A percentile compares a stretch with the other conserved stretches of the same genome.
Conservation (phyloP, 2,888 invertebrate genomes). For the Empis livida region DNA sequence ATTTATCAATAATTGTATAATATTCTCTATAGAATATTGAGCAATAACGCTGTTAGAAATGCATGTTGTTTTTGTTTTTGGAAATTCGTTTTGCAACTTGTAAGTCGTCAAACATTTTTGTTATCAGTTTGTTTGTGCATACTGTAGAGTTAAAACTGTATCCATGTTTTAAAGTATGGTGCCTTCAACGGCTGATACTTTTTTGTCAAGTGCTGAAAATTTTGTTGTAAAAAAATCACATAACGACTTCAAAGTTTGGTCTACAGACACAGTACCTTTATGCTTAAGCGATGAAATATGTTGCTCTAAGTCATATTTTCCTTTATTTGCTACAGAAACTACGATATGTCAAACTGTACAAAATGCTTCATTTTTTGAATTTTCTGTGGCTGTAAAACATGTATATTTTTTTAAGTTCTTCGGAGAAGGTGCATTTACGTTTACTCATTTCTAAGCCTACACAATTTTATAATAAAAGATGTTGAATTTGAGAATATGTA, state of each 20-base stretch:
- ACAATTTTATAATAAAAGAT: too few species aligned
- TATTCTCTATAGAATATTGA: not conserved
- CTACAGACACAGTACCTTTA: too few species aligned
- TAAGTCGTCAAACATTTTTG: not conserved
- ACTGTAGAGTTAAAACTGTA: not conserved
- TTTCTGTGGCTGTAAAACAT: too few species aligned
- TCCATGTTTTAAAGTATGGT: not conserved
- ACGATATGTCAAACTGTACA: not conserved
- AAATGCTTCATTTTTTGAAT: not conserved
- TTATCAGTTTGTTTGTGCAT: not conserved
- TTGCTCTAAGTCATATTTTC: not conserved
- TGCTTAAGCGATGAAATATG: not conserved
- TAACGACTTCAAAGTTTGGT: not conserved
- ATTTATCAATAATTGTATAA: not conserved
- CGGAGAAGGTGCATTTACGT: too few species aligned
- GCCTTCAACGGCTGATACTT: not conserved
- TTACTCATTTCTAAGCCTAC: too few species aligned
- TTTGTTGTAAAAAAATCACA: not conserved
- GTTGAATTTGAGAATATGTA: too few species aligned
- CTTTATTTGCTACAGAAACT: not conserved
- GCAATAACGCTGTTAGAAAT: not conserved
- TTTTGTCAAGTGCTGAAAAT: not conserved
- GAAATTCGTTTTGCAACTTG: not conserved
- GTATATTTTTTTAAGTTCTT: too few species aligned
- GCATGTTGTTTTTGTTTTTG: not conserved